phyloP scores from a whole-genome alignment of 2,113 vertebrate species.

The Sminthopsis crassicaudata region DNA sequence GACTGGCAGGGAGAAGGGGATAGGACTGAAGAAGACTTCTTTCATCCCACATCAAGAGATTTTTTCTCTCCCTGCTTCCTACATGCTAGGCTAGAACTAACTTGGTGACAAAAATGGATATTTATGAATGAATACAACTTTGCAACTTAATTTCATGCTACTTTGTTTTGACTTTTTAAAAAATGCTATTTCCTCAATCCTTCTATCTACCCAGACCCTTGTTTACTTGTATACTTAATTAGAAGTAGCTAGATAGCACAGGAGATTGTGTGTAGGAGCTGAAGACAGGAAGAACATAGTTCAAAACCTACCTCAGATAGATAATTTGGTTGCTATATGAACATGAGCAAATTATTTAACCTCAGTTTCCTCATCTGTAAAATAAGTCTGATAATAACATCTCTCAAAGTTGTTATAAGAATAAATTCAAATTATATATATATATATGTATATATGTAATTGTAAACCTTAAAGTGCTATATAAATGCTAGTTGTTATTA shows the following conservation, averaged over 20 bases:
- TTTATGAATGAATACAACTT: slow-evolving; percentile 56
- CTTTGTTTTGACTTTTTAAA: neutral
- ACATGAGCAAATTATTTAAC: neutral
- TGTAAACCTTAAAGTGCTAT: neutral
- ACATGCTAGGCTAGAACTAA: slow-evolving; percentile 20
- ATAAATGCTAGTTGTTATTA: neutral
- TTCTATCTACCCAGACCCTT: neutral
- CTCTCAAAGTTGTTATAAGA: neutral
- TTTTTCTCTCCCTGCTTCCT: neutral
- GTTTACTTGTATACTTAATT: neutral
- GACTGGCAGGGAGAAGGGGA: neutral
- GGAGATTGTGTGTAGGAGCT: neutral
- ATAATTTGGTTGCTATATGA: too few relatives aligned
- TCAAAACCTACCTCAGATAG: neutral
- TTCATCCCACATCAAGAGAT: neutral
- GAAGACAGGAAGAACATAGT: neutral
- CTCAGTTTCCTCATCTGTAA: neutral
- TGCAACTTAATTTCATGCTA: slow-evolving; percentile 43
- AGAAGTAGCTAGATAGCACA: neutral
- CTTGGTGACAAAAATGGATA: slow-evolving; percentile 18
- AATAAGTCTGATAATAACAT: neutral
- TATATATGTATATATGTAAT: neutral
- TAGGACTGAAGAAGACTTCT: slow-evolving; percentile 10
- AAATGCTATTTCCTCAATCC: neutral
- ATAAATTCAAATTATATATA: neutral